Conservation (phyloP, 2,797 vertebrate genomes). For the Valencia hispanica region DNA sequence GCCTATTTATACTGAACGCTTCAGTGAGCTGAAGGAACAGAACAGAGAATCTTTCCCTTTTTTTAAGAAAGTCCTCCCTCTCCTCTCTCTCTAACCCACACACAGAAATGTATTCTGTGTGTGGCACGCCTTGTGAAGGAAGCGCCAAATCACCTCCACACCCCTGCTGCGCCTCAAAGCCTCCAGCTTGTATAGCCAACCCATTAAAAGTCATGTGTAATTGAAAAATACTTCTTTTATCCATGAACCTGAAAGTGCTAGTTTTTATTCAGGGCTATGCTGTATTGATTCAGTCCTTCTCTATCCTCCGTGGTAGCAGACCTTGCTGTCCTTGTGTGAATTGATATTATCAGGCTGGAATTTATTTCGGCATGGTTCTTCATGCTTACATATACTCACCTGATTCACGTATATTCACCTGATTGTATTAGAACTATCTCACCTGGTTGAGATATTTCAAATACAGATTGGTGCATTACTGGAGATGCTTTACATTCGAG, state of each 20-base stretch:
- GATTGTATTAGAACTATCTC: too few relatives aligned
- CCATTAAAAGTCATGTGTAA: slow-evolving; percentile 57
- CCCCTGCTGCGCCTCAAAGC: slow-evolving; percentile 38
- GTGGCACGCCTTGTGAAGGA: slow-evolving; percentile 16
- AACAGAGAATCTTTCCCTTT: slow-evolving; percentile 40
- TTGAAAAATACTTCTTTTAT: slow-evolving; percentile 62
- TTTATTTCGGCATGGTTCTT: slow-evolving; percentile 27
- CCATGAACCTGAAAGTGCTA: slow-evolving; percentile 42
- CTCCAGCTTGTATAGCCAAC: slow-evolving; percentile 25
- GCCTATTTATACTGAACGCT: slow-evolving; percentile 58
- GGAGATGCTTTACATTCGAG: not conserved
- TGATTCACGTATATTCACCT: slow-evolving; percentile 42
- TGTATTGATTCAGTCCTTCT: slow-evolving; percentile 44
- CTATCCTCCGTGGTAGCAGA: slow-evolving; percentile 24
- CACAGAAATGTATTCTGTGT: slow-evolving; percentile 14
- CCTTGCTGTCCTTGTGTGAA: slow-evolving; percentile 30
- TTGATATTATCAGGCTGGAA: slow-evolving; percentile 31
- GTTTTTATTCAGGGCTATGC: slow-evolving; percentile 46
- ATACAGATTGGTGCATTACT: not conserved
- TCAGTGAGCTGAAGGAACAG: slow-evolving; percentile 50
- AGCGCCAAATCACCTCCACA: slow-evolving; percentile 33
- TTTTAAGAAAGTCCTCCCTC: slow-evolving; percentile 13
- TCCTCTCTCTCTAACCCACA: slow-evolving; percentile 8
- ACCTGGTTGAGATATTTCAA: slow-evolving; percentile 18
- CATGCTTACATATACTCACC: slow-evolving; percentile 36